phyloP scores from a whole-genome alignment of 2,888 invertebrate genomes.

The Mythimna loreyi region DNA sequence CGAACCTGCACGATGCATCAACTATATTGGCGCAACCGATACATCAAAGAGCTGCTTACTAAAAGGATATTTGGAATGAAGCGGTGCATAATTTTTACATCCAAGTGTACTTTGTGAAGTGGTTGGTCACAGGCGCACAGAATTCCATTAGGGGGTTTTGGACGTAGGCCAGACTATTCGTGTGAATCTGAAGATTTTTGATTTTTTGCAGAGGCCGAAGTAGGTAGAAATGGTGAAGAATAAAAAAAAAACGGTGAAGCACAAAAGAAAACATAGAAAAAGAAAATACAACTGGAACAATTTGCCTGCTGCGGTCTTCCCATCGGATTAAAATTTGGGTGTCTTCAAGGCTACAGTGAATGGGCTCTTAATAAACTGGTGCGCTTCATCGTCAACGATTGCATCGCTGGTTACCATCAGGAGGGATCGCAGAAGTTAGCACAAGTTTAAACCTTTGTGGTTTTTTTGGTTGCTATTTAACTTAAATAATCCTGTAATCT shows the following conservation, averaged over 20 bases:
- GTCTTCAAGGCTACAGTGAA: too few relatives aligned
- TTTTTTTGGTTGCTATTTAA: too few relatives aligned
- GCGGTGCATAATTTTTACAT: conserved; percentile 83
- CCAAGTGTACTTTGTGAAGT: conserved; percentile 79
- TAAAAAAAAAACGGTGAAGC: neutral
- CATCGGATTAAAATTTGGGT: too few relatives aligned
- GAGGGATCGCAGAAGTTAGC: too few relatives aligned
- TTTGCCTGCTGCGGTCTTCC: too few relatives aligned
- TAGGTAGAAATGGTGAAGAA: conserved; percentile 53
- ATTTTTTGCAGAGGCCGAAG: conserved; percentile 66
- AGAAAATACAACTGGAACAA: too few relatives aligned
- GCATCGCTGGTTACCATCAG: too few relatives aligned
- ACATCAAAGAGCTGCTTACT: conserved; percentile 69
- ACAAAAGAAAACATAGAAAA: too few relatives aligned
- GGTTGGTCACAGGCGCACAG: conserved; percentile 83
- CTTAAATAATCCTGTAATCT: too few relatives aligned
- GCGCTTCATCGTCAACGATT: too few relatives aligned
- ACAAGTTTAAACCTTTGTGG: too few relatives aligned
- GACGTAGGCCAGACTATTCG: conserved; percentile 79
- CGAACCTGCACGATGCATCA: conserved; percentile 35
- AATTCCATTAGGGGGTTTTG: conserved; percentile 87
- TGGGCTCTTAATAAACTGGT: too few relatives aligned
- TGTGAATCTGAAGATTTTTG: conserved; percentile 68
- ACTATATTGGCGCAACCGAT: conserved; percentile 51
- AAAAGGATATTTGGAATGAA: conserved; percentile 75